These are phyloP conservation scores for Macquaria australasica DNA, from an alignment of 2,113 vertebrate genomes.

Conservation along the genomic window DNA sequence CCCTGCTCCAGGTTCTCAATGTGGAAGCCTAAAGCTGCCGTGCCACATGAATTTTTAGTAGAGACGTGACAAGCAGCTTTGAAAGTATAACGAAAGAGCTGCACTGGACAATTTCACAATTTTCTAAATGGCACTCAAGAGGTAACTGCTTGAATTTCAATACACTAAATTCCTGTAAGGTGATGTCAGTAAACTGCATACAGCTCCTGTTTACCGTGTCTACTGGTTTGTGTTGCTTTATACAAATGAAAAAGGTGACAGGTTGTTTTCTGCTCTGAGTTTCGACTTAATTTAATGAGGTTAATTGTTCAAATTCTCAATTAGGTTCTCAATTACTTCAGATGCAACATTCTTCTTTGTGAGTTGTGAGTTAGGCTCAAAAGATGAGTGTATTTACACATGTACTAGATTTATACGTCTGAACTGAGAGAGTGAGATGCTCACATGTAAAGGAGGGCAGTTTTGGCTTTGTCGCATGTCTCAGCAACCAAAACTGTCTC, in stretches of 20 bases:
- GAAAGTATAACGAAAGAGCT: slow-evolving; percentile 1
- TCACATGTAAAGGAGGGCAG: neutral
- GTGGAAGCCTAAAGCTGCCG: neutral
- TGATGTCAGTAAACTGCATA: neutral
- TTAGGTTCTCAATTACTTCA: neutral
- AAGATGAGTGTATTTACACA: neutral
- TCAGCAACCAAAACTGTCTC: slow-evolving; percentile 17
- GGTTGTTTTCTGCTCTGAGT: neutral
- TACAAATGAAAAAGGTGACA: no score
- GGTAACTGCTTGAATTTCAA: slow-evolving; percentile 7
- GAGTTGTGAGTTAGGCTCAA: neutral
- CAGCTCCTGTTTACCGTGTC: neutral
- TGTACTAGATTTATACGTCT: neutral
- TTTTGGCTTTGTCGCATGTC: neutral
- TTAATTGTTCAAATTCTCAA: neutral
- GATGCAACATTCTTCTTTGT: neutral
- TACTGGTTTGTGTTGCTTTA: neutral
- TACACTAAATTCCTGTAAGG: neutral
- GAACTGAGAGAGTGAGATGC: neutral
- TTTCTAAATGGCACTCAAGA: slow-evolving; percentile 9
- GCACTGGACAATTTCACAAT: slow-evolving; percentile 1
- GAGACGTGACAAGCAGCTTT: slow-evolving; percentile 20
- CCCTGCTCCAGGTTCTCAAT: neutral
- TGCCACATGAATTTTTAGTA: slow-evolving; percentile 6
- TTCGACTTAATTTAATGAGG: neutral